These are phyloP conservation scores for Brenthis daphne DNA, from an alignment of 2,888 invertebrate genomes.

Conservation along the genomic window DNA sequence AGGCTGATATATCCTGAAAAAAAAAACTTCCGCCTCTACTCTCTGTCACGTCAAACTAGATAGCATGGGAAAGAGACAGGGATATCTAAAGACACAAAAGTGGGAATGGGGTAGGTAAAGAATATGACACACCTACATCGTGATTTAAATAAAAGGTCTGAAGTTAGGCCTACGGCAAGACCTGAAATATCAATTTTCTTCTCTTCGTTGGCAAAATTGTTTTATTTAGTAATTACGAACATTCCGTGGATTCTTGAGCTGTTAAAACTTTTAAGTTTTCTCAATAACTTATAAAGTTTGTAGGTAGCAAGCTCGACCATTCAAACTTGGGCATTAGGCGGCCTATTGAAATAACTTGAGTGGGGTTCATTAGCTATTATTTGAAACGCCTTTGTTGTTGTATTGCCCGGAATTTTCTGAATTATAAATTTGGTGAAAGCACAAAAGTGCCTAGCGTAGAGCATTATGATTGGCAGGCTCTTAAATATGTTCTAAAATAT, in stretches of 20 bases:
- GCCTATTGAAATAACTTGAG: constrained; percentile 48
- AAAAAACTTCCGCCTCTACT: too few relatives aligned
- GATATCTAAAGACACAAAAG: too few relatives aligned
- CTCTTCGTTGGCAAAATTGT: too few relatives aligned
- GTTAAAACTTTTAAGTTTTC: constrained; percentile 24
- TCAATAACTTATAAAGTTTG: constrained; percentile 33
- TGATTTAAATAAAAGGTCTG: too few relatives aligned
- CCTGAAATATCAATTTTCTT: too few relatives aligned
- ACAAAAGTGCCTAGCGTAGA: constrained; percentile 21
- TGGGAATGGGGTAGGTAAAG: too few relatives aligned
- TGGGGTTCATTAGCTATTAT: constrained; percentile 60
- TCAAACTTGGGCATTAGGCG: constrained; percentile 57
- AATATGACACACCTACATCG: too few relatives aligned
- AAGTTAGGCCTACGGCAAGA: too few relatives aligned
- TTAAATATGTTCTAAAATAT: constrained; percentile 16
- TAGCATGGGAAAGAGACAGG: too few relatives aligned
- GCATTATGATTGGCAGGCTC: constrained; percentile 21
- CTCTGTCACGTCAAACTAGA: too few relatives aligned
- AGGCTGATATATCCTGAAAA: too few relatives aligned
- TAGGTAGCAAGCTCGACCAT: constrained; percentile 27
- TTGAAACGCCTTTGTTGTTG: constrained; percentile 53
- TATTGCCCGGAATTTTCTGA: constrained; percentile 47
- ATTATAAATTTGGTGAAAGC: constrained; percentile 25
- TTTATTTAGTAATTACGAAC: neutral
- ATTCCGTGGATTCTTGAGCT: constrained; percentile 8